These are phyloP conservation scores for Pocillopora verrucosa DNA, from an alignment of 64 coral and sea anemone genomes.

Conservation along the genomic window DNA sequence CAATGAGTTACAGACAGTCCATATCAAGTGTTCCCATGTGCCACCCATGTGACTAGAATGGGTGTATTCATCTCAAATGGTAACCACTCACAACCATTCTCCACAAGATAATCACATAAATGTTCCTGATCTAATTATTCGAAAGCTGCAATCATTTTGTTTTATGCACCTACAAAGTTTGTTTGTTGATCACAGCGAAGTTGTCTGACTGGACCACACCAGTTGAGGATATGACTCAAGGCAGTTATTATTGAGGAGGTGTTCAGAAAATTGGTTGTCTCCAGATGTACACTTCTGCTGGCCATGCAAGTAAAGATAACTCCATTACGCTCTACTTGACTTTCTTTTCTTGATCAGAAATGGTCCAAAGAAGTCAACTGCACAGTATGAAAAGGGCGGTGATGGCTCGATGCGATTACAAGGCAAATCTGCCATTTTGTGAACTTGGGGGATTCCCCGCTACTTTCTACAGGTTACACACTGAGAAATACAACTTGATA, in stretches of 20 bases:
- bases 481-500: not conserved
- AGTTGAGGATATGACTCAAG: not conserved
- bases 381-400: not conserved
- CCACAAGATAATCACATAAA: conserved; percentile 7
- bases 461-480: not conserved
- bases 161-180: conserved; percentile 22
- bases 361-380: not conserved
- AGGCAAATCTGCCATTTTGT: not conserved
- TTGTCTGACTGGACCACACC: conserved; percentile 32
- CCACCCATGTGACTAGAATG: conserved; percentile 40
- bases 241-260: conserved; percentile 23
- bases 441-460: not conserved
- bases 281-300: not conserved
- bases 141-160: not conserved
- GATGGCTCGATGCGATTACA: not conserved
- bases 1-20: conserved; percentile 21
- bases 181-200: conserved; percentile 41
- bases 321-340: too few relatives aligned
- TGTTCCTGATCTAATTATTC: conserved; percentile 7
- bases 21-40: not conserved
- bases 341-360: not conserved
- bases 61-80: conserved; percentile 26
- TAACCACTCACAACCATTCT: conserved; percentile 17
- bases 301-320: not conserved
- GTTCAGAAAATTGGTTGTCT: not conserved